phyloP scores from a whole-genome alignment of 2,888 invertebrate genomes.

The Cephus pygmeus region DNA sequence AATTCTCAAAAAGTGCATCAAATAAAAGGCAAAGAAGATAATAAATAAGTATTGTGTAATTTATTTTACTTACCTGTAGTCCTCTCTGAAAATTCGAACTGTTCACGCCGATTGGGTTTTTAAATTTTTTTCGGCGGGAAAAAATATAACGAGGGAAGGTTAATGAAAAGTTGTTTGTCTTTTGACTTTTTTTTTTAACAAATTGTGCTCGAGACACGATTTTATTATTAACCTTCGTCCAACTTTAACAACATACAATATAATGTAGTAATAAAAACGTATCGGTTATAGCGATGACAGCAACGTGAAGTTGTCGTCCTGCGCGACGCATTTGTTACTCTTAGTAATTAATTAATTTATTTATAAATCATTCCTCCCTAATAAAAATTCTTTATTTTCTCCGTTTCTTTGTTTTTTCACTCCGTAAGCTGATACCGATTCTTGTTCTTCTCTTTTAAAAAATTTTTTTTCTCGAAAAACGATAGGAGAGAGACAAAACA shows the following conservation, averaged over 20 bases:
- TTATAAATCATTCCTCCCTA: neutral
- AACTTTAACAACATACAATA: slow-evolving; percentile 67
- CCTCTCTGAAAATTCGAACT: too few relatives aligned
- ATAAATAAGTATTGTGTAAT: too few relatives aligned
- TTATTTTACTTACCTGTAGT: too few relatives aligned
- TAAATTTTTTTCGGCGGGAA: neutral
- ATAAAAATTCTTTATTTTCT: slow-evolving; percentile 13
- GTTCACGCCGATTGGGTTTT: neutral
- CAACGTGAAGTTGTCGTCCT: slow-evolving; percentile 40
- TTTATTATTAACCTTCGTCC: slow-evolving; percentile 62
- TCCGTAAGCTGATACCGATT: slow-evolving; percentile 14
- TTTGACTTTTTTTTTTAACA: slow-evolving; percentile 37
- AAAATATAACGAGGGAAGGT: neutral
- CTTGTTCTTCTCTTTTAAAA: too few relatives aligned
- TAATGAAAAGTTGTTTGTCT: neutral
- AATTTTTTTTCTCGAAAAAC: too few relatives aligned
- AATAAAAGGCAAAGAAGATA: too few relatives aligned
- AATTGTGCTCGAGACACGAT: slow-evolving; percentile 55
- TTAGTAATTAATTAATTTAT: too few relatives aligned
- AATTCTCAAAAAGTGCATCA: too few relatives aligned
- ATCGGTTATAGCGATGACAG: slow-evolving; percentile 58
- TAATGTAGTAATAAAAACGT: slow-evolving; percentile 61
- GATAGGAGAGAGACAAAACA: too few relatives aligned
- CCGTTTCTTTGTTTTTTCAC: slow-evolving; percentile 17
- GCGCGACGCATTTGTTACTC: too few relatives aligned